phyloP scores from a whole-genome alignment of 2,888 invertebrate species.

The Drosophila phalerata region DNA sequence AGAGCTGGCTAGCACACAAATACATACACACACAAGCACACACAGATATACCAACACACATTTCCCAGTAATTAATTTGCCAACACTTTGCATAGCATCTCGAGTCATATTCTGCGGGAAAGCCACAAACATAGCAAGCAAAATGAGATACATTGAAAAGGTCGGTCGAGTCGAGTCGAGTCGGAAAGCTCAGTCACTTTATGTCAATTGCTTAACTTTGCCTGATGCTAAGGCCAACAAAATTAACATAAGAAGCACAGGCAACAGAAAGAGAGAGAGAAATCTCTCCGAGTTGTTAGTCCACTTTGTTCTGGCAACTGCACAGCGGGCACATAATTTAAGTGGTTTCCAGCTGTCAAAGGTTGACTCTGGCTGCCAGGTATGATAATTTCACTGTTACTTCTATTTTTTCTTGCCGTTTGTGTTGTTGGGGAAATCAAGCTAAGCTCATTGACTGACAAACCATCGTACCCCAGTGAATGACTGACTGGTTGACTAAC shows the following conservation, averaged over 20 bases:
- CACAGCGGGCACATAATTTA: constrained; percentile 78
- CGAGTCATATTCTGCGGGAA: constrained; percentile 22
- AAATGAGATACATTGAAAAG: not conserved
- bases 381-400: constrained; percentile 55
- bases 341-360: constrained; percentile 82
- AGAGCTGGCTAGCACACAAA: constrained; percentile 5
- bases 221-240: constrained; percentile 65
- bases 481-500: constrained; percentile 49
- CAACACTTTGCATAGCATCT: constrained; percentile 49
- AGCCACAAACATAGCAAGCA: constrained; percentile 19
- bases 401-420: constrained; percentile 10
- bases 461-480: constrained; percentile 12
- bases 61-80: constrained; percentile 55
- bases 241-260: constrained; percentile 64
- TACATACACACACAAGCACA: constrained; percentile 6
- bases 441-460: constrained; percentile 65
- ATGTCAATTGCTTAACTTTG: constrained; percentile 72
- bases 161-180: constrained; percentile 6
- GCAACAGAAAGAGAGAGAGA: not conserved
- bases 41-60: not conserved
- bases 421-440: constrained; percentile 23
- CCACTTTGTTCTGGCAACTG: constrained; percentile 42
- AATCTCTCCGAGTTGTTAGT: constrained; percentile 32
- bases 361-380: constrained; percentile 50
- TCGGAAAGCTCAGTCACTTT: constrained; percentile 53